These are phyloP conservation scores for Stenopsyche tienmushanensis DNA, from an alignment of 1,140 invertebrate species.

Conservation along the genomic window DNA sequence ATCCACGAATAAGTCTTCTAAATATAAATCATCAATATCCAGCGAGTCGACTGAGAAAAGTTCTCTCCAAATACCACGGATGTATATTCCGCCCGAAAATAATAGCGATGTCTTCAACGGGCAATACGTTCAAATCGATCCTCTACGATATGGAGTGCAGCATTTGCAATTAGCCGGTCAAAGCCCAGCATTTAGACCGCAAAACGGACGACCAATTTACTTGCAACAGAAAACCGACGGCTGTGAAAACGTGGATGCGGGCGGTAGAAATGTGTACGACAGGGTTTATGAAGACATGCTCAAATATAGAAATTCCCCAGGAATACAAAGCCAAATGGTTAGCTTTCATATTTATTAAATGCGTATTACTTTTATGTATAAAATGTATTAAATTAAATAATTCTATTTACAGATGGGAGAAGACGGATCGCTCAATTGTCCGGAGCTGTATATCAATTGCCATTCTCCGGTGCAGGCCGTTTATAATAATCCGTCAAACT, in stretches of 20 bases:
- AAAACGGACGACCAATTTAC: conserved; percentile 16
- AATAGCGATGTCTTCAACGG: conserved; percentile 26
- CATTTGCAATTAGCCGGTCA: conserved; percentile 13
- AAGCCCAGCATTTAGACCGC: not conserved
- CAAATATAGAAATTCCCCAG: conserved; percentile 35
- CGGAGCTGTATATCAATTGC: conserved; percentile 32
- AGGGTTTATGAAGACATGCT: conserved; percentile 39
- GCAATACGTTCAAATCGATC: conserved; percentile 37
- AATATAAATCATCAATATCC: conserved; percentile 5
- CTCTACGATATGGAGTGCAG: conserved; percentile 28
- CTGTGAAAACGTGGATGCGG: not conserved
- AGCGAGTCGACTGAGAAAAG: conserved; percentile 15
- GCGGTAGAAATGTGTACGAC: conserved; percentile 26
- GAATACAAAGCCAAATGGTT: too few species aligned
- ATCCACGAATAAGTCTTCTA: conserved; percentile 8
- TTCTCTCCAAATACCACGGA: conserved; percentile 11
- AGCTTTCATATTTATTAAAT: too few species aligned
- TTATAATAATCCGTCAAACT: conserved; percentile 27
- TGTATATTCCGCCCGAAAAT: conserved; percentile 23
- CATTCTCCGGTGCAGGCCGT: conserved; percentile 29
- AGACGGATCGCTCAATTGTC: conserved; percentile 15
- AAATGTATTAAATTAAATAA: too few species aligned
- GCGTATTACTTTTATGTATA: too few species aligned
- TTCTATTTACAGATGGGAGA: too few species aligned
- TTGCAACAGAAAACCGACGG: conserved; percentile 16